Evolutionary conservation across 1,140 invertebrate genomes (phyloP).

Genomic region (Pseudomyrmex pallidus): DNA sequence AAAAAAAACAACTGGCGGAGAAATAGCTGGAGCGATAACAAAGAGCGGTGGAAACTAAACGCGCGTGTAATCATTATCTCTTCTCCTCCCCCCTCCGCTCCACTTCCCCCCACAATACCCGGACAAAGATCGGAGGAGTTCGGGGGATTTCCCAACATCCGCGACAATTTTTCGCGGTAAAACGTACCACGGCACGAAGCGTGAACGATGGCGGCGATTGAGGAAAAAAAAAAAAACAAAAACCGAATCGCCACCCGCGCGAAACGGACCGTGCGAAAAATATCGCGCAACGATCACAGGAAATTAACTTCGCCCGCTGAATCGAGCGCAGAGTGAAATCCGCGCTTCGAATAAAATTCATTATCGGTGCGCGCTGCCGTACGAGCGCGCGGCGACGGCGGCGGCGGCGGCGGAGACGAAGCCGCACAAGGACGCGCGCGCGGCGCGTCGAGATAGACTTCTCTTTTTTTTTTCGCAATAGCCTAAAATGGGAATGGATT

Average conservation of each 20-base stretch:
- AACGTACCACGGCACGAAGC: background rate
- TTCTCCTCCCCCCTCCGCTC: background rate
- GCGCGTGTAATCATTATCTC: slow-evolving; percentile 13
- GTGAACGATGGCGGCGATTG: slow-evolving; percentile 13
- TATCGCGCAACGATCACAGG: background rate
- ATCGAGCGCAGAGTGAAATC: too few species aligned
- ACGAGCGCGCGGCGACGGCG: slow-evolving; percentile 5
- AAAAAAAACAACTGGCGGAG: slow-evolving; percentile 19
- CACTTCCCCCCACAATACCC: background rate
- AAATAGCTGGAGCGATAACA: slow-evolving; percentile 55
- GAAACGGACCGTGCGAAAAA: background rate
- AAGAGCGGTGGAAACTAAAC: slow-evolving; percentile 40
- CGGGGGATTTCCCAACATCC: slow-evolving; percentile 37
- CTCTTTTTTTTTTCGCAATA: slow-evolving; percentile 23
- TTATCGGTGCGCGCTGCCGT: slow-evolving; percentile 6
- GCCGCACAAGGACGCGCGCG: slow-evolving; percentile 12
- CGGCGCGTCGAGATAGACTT: background rate
- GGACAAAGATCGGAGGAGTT: background rate
- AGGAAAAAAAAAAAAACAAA: background rate
- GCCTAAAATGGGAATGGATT: slow-evolving; percentile 69
- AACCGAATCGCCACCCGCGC: background rate
- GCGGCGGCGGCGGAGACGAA: background rate
- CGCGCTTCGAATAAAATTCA: slow-evolving; percentile 22
- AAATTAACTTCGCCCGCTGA: too few species aligned
- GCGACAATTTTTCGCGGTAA: background rate